A percentile compares a stretch with the other conserved stretches of the same genome.
phyloP scores from a whole-genome alignment of 2,888 invertebrate species.

The Itoplectis maculator region DNA sequence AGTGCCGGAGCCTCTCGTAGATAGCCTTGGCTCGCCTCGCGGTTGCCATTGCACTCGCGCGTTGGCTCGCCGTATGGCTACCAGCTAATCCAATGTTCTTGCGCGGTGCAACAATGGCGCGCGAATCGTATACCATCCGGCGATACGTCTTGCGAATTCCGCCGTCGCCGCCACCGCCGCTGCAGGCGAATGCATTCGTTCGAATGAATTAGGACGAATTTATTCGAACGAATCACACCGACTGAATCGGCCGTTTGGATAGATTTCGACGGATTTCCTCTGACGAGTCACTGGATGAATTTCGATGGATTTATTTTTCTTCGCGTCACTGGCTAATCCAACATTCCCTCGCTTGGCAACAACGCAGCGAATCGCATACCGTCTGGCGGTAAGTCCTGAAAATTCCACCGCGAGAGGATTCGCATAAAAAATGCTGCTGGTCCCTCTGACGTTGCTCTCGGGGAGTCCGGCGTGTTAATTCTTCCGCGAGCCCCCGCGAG shows the following conservation, averaged over 20 bases:
- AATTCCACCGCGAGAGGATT: conserved; percentile 13
- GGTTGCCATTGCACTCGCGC: conserved; percentile 51
- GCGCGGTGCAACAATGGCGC: conserved; percentile 63
- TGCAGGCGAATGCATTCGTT: neutral
- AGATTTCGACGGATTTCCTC: no score
- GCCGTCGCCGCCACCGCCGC: no score
- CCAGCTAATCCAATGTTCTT: conserved; percentile 58
- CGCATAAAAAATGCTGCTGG: conserved; percentile 16
- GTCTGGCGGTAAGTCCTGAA: conserved; percentile 39
- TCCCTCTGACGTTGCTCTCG: neutral
- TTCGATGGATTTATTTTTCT: neutral
- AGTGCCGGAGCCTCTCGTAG: conserved; percentile 48
- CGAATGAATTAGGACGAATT: no score
- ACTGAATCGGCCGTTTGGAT: no score
- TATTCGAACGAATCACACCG: no score
- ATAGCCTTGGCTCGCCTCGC: conserved; percentile 27
- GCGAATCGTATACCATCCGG: conserved; percentile 50
- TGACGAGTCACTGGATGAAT: no score
- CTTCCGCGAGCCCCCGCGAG: neutral
- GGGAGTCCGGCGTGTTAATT: conserved; percentile 2
- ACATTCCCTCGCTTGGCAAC: conserved; percentile 62
- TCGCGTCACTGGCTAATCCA: conserved; percentile 40
- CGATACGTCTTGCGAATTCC: conserved; percentile 45
- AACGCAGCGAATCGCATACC: conserved; percentile 58
- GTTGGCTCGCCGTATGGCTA: conserved; percentile 20